A percentile compares a stretch with the other conserved stretches of the same genome.
These are phyloP conservation scores for Gymnarchus niloticus DNA, from an alignment of 2,113 vertebrate genomes.

Conservation along the genomic window DNA sequence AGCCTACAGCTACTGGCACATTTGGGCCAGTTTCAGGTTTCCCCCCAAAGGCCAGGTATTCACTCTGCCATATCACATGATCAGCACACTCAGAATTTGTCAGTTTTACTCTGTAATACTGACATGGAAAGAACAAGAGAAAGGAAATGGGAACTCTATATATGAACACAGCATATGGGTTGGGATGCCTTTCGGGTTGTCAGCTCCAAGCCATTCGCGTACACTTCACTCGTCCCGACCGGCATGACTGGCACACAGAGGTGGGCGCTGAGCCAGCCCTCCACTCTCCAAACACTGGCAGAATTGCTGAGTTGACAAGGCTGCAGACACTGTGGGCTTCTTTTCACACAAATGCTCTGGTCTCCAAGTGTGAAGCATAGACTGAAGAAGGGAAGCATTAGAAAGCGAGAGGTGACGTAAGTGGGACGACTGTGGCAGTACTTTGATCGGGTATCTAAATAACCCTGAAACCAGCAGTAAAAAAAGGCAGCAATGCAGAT, in stretches of 20 bases:
- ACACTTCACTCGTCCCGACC: not conserved
- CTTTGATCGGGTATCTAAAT: not conserved
- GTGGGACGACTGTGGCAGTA: not conserved
- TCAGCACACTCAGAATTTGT: not conserved
- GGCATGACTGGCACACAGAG: not conserved
- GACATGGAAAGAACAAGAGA: not conserved
- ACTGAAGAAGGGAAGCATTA: not conserved
- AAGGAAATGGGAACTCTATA: not conserved
- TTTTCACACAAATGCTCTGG: not conserved
- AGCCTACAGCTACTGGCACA: not conserved
- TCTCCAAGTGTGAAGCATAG: not conserved
- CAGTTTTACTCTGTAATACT: not conserved
- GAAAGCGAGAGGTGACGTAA: slow-evolving; percentile 3
- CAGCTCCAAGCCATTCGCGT: not conserved
- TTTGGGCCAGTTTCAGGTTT: not conserved
- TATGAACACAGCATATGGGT: not conserved
- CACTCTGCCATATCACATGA: not conserved
- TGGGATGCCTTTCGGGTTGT: not conserved
- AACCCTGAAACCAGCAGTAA: not conserved
- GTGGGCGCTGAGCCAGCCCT: not conserved
- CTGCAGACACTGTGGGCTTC: not conserved
- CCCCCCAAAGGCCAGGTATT: not conserved
- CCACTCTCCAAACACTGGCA: slow-evolving; percentile 9
- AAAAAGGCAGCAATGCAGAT: not conserved
- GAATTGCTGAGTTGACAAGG: slow-evolving; percentile 22